A percentile compares a stretch with the other conserved stretches of the same genome.
phyloP scores from a whole-genome alignment of 2,113 vertebrate species.

The Dendropsophus ebraccatus region DNA sequence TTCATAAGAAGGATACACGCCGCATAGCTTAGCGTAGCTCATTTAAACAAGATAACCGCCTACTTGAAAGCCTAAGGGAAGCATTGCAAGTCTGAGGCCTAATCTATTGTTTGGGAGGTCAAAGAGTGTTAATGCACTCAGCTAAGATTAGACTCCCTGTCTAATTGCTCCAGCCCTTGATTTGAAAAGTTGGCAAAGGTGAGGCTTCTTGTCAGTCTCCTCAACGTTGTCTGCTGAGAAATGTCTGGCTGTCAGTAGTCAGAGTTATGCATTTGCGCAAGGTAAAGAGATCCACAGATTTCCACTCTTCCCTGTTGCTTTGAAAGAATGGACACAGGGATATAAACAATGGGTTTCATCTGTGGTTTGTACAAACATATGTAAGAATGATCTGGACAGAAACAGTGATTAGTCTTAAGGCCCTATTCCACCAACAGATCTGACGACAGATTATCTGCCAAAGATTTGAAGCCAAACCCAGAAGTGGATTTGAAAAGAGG shows the following conservation, averaged over 20 bases:
- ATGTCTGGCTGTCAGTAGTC: constrained; percentile 11
- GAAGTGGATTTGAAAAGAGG: too few species aligned
- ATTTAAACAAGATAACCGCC: constrained; percentile 68
- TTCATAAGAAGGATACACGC: neutral
- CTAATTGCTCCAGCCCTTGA: constrained; percentile 79
- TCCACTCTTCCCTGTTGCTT: neutral
- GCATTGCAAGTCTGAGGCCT: constrained; percentile 81
- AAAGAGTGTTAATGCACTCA: constrained; percentile 90
- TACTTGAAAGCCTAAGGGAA: constrained; percentile 76
- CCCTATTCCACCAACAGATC: too few species aligned
- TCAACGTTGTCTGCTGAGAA: constrained; percentile 54
- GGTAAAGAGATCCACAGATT: neutral
- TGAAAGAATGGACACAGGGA: neutral
- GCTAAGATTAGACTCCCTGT: constrained; percentile 91
- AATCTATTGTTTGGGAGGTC: constrained; percentile 93
- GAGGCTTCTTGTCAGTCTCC: constrained; percentile 83
- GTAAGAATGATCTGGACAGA: neutral
- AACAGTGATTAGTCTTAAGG: too few species aligned
- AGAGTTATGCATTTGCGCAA: neutral
- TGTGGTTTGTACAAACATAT: neutral
- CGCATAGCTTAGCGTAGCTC: constrained; percentile 49
- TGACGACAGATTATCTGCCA: too few species aligned
- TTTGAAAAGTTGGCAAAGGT: constrained; percentile 77
- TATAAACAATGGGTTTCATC: neutral
- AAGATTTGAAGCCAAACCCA: too few species aligned